Conservation (phyloP, 2,888 invertebrate genomes). For the Acronicta aceris region DNA sequence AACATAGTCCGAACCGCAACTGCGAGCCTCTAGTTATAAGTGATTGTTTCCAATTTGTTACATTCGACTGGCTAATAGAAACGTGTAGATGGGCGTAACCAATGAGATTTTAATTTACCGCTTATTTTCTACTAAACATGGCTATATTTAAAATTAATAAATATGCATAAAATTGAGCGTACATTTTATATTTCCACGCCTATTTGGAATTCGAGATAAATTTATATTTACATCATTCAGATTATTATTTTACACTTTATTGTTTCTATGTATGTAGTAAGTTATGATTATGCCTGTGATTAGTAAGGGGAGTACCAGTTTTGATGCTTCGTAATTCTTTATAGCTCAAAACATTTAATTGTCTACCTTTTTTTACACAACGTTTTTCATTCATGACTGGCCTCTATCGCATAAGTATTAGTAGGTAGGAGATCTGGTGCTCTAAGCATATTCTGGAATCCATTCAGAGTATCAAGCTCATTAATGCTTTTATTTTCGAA, state of each 20-base stretch:
- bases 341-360: no score
- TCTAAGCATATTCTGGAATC: no score
- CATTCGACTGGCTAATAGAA: conserved; percentile 50
- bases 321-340: no score
- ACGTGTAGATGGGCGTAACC: conserved; percentile 56
- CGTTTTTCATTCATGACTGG: no score
- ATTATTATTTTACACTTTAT: background rate
- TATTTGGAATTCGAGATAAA: conserved; percentile 3
- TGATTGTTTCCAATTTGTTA: conserved; percentile 57
- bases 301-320: no score
- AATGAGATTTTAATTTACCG: conserved; percentile 55
- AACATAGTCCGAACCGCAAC: conserved; percentile 8
- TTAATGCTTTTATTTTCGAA: no score
- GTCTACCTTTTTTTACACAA: no score
- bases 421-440: no score
- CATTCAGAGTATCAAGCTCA: no score
- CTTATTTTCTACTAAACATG: conserved; percentile 34
- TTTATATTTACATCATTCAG: conserved; percentile 5
- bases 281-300: no score
- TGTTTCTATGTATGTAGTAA: no score
- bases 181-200: conserved; percentile 14
- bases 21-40: conserved; percentile 28
- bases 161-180: conserved; percentile 38
- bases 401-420: no score
- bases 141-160: conserved; percentile 26